These are phyloP conservation scores for Adelosebastes latens DNA, from an alignment of 2,797 vertebrate genomes.

Conservation along the genomic window DNA sequence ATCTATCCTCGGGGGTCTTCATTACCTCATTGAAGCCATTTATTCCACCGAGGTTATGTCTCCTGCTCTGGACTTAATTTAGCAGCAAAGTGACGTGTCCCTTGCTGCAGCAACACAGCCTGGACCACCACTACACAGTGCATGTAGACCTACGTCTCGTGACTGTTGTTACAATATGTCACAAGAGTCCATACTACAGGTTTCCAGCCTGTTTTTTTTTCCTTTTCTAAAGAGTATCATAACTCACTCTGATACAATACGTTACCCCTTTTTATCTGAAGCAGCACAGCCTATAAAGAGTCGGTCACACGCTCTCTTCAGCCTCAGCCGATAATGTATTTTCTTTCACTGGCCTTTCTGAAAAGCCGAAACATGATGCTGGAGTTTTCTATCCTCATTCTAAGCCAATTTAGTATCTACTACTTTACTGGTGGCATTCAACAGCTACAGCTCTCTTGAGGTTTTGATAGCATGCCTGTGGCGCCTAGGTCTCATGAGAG, in stretches of 20 bases:
- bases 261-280: not conserved
- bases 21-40: slow-evolving; percentile 76
- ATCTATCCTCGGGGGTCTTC: slow-evolving; percentile 64
- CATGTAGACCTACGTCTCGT: slow-evolving; percentile 2
- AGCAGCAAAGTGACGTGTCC: slow-evolving; percentile 55
- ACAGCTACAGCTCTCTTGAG: slow-evolving; percentile 28
- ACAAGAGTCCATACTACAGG: not conserved
- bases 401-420: slow-evolving; percentile 19
- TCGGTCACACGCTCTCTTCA: slow-evolving; percentile 10
- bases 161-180: not conserved
- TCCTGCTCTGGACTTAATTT: slow-evolving; percentile 66
- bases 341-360: slow-evolving; percentile 20
- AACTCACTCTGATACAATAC: slow-evolving; percentile 18
- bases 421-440: slow-evolving; percentile 23
- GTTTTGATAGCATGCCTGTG: slow-evolving; percentile 32
- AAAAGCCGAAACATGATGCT: slow-evolving; percentile 14
- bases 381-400: slow-evolving; percentile 22
- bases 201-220: not conserved
- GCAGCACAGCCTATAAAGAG: slow-evolving; percentile 13
- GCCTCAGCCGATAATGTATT: slow-evolving; percentile 5
- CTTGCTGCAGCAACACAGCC: slow-evolving; percentile 27
- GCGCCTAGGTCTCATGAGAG: slow-evolving; percentile 10
- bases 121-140: slow-evolving; percentile 16
- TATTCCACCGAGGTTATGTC: slow-evolving; percentile 59
- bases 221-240: slow-evolving; percentile 14